These are phyloP conservation scores for Picathartes gymnocephalus DNA, from an alignment of 2,113 vertebrate species.

Conservation along the genomic window DNA sequence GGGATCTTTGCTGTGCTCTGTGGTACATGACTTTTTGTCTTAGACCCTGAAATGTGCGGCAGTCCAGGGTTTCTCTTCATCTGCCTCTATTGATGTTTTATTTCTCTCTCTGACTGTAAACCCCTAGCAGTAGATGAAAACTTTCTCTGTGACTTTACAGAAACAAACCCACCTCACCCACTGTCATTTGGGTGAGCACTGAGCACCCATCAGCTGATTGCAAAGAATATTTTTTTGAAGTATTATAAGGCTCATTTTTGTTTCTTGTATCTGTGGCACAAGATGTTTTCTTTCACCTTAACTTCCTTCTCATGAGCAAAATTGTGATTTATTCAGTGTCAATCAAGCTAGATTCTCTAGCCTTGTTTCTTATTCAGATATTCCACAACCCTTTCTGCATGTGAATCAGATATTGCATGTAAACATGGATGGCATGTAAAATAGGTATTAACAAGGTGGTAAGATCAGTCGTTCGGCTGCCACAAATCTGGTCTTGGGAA, in stretches of 20 bases:
- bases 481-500: not conserved
- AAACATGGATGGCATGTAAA: not conserved
- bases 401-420: not conserved
- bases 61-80: not conserved
- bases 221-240: not conserved
- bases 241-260: not conserved
- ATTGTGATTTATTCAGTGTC: conserved; percentile 26
- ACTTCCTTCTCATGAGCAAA: not conserved
- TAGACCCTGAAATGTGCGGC: not conserved
- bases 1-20: not conserved
- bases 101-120: not conserved
- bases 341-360: not conserved
- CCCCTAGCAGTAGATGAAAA: not conserved
- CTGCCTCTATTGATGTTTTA: not conserved
- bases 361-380: not conserved
- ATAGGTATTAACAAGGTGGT: not conserved
- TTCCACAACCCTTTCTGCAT: not conserved
- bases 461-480: not conserved
- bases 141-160: not conserved
- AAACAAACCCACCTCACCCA: not conserved
- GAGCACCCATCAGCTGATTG: not conserved
- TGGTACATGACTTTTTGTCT: not conserved
- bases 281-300: not conserved
- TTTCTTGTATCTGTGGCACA: not conserved
- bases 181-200: not conserved